Percentiles rank a stretch among this genome's conserved stretches.
phyloP scores from a whole-genome alignment of 2,888 invertebrate species.

The Vanessa cardui region DNA sequence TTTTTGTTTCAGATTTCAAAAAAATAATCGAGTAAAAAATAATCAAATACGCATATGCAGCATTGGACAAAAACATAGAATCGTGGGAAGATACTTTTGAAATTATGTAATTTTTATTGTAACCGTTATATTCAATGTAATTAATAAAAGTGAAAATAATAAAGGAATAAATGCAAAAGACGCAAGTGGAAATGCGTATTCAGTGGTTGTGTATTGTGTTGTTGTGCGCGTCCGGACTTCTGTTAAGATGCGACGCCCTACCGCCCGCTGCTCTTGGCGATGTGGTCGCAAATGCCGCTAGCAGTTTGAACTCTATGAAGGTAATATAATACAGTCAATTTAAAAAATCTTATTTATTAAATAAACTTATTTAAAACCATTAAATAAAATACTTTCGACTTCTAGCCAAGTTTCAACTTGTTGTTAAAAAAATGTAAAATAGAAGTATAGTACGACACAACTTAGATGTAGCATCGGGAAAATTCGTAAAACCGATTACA shows the following conservation, averaged over 20 bases:
- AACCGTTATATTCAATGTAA: slow-evolving; percentile 19
- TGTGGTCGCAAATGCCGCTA: slow-evolving; percentile 76
- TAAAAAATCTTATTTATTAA: not conserved
- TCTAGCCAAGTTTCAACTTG: no score
- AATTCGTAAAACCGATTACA: no score
- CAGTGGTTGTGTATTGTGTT: slow-evolving; percentile 62
- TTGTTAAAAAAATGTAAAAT: no score
- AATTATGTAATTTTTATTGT: slow-evolving; percentile 12
- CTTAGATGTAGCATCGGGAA: no score
- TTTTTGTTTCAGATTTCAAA: slow-evolving; percentile 2
- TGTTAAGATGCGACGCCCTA: slow-evolving; percentile 62
- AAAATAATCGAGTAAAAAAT: not conserved
- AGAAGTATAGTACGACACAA: no score
- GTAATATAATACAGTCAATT: slow-evolving; percentile 47
- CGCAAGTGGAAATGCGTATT: slow-evolving; percentile 50
- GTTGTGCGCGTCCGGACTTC: slow-evolving; percentile 54
- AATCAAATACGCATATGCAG: not conserved
- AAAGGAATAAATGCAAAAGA: not conserved
- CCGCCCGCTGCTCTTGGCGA: slow-evolving; percentile 78
- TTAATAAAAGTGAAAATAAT: slow-evolving; percentile 10
- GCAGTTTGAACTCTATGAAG: slow-evolving; percentile 79
- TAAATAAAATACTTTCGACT: no score
- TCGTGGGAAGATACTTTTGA: not conserved
- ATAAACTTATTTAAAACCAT: no score
- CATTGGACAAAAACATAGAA: not conserved